Percentiles rank a stretch among this genome's conserved stretches.
Evolutionary conservation across 2,797 vertebrate genomes (phyloP).

Genomic region (Crax fasciolata): DNA sequence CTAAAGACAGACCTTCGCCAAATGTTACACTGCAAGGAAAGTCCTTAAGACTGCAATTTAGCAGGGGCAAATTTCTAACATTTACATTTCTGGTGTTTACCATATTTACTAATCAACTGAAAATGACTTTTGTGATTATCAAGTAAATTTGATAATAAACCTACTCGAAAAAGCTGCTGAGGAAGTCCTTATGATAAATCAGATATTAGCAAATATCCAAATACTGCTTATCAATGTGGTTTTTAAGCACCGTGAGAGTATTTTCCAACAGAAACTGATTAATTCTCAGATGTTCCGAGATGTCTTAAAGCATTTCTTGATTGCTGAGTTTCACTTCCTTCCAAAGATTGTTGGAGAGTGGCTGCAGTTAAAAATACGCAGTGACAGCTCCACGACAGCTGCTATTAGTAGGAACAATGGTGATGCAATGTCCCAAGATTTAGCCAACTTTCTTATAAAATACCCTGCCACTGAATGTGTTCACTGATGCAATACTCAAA

Average conservation of each 20-base stretch:
- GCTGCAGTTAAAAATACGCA: neutral
- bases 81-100: neutral
- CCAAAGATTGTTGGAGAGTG: neutral
- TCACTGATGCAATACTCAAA: neutral
- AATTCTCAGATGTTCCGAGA: neutral
- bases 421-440: neutral
- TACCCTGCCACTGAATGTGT: neutral
- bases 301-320: neutral
- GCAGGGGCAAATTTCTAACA: neutral
- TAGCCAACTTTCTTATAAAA: neutral
- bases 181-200: neutral
- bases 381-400: neutral
- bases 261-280: neutral
- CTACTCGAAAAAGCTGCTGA: neutral
- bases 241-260: neutral
- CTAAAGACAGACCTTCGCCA: neutral
- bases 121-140: neutral
- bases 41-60: neutral
- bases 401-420: neutral
- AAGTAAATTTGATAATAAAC: neutral
- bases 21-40: neutral
- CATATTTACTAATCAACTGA: neutral
- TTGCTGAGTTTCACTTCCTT: neutral
- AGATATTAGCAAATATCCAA: neutral
- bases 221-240: neutral